Evolutionary conservation across 2,113 vertebrate species (phyloP).

Genomic region (Vanacampus margaritifer): DNA sequence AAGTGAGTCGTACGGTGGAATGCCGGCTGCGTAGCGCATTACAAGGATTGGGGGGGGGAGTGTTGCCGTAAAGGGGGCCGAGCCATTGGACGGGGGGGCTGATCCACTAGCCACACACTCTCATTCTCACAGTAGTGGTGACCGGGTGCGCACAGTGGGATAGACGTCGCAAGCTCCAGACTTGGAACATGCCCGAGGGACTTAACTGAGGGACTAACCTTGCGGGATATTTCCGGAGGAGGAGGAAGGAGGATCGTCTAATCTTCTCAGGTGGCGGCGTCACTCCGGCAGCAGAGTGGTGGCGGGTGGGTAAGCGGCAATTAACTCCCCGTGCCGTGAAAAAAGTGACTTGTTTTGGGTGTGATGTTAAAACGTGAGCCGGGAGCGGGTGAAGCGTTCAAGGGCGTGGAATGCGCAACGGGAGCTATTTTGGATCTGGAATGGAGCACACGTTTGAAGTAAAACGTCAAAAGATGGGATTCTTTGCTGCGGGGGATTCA

Average conservation of each 20-base stretch:
- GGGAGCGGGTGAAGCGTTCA: slow-evolving; percentile 34
- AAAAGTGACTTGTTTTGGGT: slow-evolving; percentile 21
- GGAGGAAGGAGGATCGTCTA: slow-evolving; percentile 20
- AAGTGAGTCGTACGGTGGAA: slow-evolving; percentile 69
- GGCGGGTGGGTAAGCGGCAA: not conserved
- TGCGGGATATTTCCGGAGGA: slow-evolving; percentile 19
- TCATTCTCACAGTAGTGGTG: slow-evolving; percentile 35
- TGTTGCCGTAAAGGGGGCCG: slow-evolving; percentile 42
- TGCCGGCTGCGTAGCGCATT: slow-evolving; percentile 50
- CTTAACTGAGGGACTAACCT: slow-evolving; percentile 37
- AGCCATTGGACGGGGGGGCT: slow-evolving; percentile 54
- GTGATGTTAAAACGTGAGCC: slow-evolving; percentile 28
- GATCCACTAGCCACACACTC: slow-evolving; percentile 43
- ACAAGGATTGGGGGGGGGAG: slow-evolving; percentile 16
- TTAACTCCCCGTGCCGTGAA: not conserved
- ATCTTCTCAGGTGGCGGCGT: slow-evolving; percentile 34
- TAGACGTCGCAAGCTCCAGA: slow-evolving; percentile 43
- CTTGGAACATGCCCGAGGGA: slow-evolving; percentile 12
- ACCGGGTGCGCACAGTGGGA: slow-evolving; percentile 27
- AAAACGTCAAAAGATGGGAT: slow-evolving; percentile 35
- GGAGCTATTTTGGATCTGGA: slow-evolving; percentile 54
- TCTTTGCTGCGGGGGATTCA: slow-evolving; percentile 21
- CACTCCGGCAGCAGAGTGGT: slow-evolving; percentile 25
- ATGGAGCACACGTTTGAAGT: slow-evolving; percentile 46
- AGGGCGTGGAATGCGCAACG: slow-evolving; percentile 49